Conservation (phyloP, 2,113 vertebrate species). For the Tenrec ecaudatus region DNA sequence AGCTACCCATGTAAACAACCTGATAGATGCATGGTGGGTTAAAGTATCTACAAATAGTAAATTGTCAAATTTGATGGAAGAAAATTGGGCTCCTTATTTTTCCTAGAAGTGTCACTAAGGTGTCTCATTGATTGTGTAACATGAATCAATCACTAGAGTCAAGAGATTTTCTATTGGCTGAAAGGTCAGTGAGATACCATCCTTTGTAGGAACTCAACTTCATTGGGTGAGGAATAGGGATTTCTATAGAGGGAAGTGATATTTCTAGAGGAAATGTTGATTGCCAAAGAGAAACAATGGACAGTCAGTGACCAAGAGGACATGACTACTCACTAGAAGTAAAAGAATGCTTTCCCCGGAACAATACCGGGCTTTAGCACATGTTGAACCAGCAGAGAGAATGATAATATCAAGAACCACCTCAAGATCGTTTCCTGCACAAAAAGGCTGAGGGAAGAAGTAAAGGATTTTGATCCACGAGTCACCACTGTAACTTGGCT, state of each 20-base stretch:
- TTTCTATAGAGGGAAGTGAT: background rate
- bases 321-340: background rate
- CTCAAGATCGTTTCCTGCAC: background rate
- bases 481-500: constrained; percentile 31
- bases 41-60: background rate
- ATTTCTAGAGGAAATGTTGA: background rate
- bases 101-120: background rate
- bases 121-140: background rate
- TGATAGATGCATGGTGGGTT: background rate
- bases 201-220: background rate
- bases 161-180: background rate
- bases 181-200: background rate
- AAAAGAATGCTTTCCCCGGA: background rate
- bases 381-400: background rate
- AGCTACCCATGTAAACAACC: background rate
- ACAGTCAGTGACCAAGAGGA: background rate
- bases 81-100: background rate
- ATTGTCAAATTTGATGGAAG: background rate
- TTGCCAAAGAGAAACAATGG: background rate
- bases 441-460: background rate
- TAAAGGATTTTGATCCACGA: constrained; percentile 27
- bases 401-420: background rate
- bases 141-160: background rate
- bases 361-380: background rate
- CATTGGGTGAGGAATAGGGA: background rate